These are phyloP conservation scores for Fabriciana adippe DNA, from an alignment of 2,888 invertebrate species.

Conservation along the genomic window DNA sequence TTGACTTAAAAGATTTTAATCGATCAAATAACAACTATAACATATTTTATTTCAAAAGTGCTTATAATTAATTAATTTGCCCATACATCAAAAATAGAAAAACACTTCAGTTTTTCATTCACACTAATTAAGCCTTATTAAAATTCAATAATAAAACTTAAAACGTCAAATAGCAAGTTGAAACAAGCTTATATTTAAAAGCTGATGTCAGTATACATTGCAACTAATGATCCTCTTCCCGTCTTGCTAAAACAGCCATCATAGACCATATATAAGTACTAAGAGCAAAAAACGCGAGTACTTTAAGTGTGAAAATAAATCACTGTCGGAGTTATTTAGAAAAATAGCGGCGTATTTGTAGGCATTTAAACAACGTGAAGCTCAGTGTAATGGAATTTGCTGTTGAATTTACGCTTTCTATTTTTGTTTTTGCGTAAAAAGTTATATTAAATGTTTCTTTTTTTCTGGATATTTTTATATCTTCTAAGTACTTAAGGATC, in stretches of 20 bases:
- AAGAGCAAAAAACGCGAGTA: conserved; percentile 15
- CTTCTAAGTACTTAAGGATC: neutral
- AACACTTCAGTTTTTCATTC: too few species aligned
- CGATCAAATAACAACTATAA: too few species aligned
- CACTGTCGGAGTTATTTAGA: conserved; percentile 7
- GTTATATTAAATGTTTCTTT: conserved; percentile 11
- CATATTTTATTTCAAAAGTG: too few species aligned
- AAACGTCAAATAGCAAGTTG: too few species aligned
- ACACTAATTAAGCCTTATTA: too few species aligned
- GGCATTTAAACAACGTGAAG: conserved; percentile 5
- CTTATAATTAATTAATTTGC: too few species aligned
- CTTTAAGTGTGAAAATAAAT: conserved; percentile 28
- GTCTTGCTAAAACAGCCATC: conserved; percentile 28
- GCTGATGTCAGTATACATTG: conserved; percentile 3
- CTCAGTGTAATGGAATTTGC: conserved; percentile 14
- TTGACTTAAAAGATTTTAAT: too few species aligned
- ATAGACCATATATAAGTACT: conserved; percentile 15
- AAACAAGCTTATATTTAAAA: neutral
- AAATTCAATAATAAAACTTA: too few species aligned
- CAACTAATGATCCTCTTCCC: conserved; percentile 25
- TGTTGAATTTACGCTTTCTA: conserved; percentile 3
- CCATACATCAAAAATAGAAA: too few species aligned
- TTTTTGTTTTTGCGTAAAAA: conserved; percentile 4
- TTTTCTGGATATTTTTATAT: neutral
- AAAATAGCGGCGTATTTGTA: conserved; percentile 11